Base-by-base conservation (phyloP, 2,113 vertebrate genomes). In the Cryptomyrus ogoouensis region DNA sequence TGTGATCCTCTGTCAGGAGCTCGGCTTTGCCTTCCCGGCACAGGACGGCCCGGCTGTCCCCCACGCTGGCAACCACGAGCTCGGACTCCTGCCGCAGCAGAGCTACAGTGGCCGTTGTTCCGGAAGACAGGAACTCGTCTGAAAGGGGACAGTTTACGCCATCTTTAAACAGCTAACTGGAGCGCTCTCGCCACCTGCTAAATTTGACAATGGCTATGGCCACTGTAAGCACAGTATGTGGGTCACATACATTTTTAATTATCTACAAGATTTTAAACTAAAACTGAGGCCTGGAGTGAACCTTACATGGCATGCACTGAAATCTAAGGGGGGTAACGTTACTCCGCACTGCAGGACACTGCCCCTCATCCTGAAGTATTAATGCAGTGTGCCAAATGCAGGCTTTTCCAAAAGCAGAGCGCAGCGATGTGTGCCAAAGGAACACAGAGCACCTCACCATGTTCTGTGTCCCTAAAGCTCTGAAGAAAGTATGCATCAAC, bases 41-140 rank as follows among this genome's bases (percentile, higher is more conserved):
- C 17, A 91, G 89, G 50, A 90, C 53, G 35, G 91, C 91, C 19
- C 52, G 89, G 58, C 91, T 91, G 62, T 91, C 91, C n/a, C 91
- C 91, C 39, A 91, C 91, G 10, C 83, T 90, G 3, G 89, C 91
- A 17, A 91, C 47, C 17, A 47, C 62, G 13, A 91, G 91, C 58
- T 77, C 56, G 13, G 62, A 47, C 8, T 87, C 87, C 46, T 91
- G 85, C 15, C 70, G 47, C 24, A 91, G 42, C 62, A 91, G 77
- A 27, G 83, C 91, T 5, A 91, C 91, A 0, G 91, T 91, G 31
- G 89, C 89, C 4, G 91, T 91, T 8, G 89, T 91, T 56, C 91
- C 91, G 35, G 56, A 84, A 31, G 47, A 88, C 46, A 89, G 49
- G 35, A 56, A 35, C 3, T 44, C 7, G 6, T 46, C 91, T 91